Percentiles rank a stretch among this genome's conserved stretches.
Conservation (phyloP, 2,113 vertebrate genomes). For the Chaenogobius annularis region DNA sequence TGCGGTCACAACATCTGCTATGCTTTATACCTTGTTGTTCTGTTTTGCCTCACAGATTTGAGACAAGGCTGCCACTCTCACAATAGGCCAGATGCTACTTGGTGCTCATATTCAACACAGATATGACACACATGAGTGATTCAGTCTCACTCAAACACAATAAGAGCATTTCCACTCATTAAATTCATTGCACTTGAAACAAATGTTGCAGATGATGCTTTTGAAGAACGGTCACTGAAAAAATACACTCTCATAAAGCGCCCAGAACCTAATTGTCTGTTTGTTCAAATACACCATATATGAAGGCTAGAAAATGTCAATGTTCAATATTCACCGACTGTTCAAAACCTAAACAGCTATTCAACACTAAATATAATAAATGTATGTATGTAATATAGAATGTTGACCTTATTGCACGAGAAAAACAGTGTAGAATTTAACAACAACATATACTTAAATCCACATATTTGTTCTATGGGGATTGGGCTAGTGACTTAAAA, state of each 20-base stretch:
- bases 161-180: constrained; percentile 3
- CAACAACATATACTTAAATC: too few relatives aligned
- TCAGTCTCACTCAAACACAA: neutral
- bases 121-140: constrained; percentile 11
- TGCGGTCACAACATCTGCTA: neutral
- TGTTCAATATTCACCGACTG: too few relatives aligned
- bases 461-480: too few relatives aligned
- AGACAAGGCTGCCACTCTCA: constrained; percentile 5
- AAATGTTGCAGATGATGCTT: constrained; percentile 38
- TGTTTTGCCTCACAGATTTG: neutral
- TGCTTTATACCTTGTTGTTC: neutral
- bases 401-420: too few relatives aligned
- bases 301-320: neutral
- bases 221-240: constrained; percentile 23
- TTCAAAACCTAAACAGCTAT: neutral
- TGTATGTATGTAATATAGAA: neutral
- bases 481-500: too few relatives aligned
- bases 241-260: constrained; percentile 26
- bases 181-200: constrained; percentile 31
- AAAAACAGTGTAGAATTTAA: too few relatives aligned
- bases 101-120: constrained; percentile 4
- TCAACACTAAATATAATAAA: neutral
- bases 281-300: neutral
- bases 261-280: neutral
- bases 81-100: constrained; percentile 12